Evolutionary conservation across 2,888 invertebrate species (phyloP), one percentile per base, ranked within the genome.

Genomic region (Poecilus cupreus): DNA sequence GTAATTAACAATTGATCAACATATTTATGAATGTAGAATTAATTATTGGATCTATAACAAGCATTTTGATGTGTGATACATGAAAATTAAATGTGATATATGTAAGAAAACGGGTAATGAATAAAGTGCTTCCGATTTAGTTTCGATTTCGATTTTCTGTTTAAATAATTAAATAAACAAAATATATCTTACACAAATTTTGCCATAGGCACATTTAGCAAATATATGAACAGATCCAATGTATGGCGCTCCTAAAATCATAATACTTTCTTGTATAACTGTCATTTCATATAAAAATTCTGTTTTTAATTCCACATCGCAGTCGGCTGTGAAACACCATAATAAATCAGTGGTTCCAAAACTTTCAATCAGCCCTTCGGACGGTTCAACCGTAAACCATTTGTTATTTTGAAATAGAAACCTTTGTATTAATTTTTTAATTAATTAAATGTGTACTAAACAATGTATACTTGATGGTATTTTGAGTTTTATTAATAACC

Each of bases 161-260:
- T n/a, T n/a, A n/a, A n/a, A n/a, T n/a, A n/a, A n/a, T n/a, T n/a
- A n/a, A 46, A n/a, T 11, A 5, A 4, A 46, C 46, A 46, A 46
- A 13, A 46, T 46, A n/a, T 13, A n/a, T 16, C 77, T 49, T 72
- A 80, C 80, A 72, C 70, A 80, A 20, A 80, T n/a, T 54, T 72
- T 70, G 6, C 51, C 51, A 22, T 5, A 72, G 3, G 20, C 43
- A 20, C 54, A 72, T 51, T 37, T 11, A 1, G 80, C 80, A 11
- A 20, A 20, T 5, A 72, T 6, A 4, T 3, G 32, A 5, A 80
- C 57, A 16, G n/a, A 8, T 54, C 37, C 49, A 1, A n/a, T 10
- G n/a, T 6, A 72, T 2, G 70, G 16, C 1, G 51, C 2, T 1
- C 80, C 80, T 20, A 22, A 16, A 3, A 68, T n/a, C 6, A 80